Percentiles rank a stretch among this genome's conserved stretches.
Evolutionary conservation across 2,113 vertebrate genomes (phyloP).

Genomic region (Vidua chalybeata): DNA sequence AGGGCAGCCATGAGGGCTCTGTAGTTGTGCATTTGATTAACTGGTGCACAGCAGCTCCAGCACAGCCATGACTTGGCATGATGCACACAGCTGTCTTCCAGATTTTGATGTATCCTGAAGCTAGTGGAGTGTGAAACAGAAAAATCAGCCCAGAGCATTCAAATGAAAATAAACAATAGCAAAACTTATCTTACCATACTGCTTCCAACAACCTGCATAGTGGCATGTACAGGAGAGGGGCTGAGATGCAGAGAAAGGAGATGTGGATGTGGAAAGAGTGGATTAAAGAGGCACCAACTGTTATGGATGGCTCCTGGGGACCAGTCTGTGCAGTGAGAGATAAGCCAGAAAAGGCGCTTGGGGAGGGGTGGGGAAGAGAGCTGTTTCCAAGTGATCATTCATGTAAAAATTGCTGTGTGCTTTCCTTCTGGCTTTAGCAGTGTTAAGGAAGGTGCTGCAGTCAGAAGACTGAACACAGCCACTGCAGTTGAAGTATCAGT

Average conservation of each 20-base stretch:
- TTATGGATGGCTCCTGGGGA: neutral
- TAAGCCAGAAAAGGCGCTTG: neutral
- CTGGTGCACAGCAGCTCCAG: neutral
- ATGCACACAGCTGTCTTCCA: neutral
- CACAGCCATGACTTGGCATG: conserved; percentile 18
- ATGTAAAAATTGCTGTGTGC: neutral
- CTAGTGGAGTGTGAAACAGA: neutral
- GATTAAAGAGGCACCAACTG: neutral
- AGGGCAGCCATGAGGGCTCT: neutral
- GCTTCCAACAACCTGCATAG: neutral
- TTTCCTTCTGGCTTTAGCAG: neutral
- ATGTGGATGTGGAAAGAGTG: neutral
- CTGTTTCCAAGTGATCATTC: neutral
- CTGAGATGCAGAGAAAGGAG: neutral
- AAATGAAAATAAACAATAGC: neutral
- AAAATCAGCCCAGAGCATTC: neutral
- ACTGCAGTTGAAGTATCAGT: neutral
- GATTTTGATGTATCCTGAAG: neutral
- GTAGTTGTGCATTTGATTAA: neutral
- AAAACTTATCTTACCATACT: neutral
- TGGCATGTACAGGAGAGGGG: neutral
- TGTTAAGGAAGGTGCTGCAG: neutral
- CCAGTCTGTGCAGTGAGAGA: neutral
- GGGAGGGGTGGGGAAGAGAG: neutral
- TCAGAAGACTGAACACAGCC: neutral